A percentile compares a stretch with the other conserved stretches of the same genome.
Conservation (phyloP, 2,797 vertebrate genomes). For the Hipposideros larvatus region DNA sequence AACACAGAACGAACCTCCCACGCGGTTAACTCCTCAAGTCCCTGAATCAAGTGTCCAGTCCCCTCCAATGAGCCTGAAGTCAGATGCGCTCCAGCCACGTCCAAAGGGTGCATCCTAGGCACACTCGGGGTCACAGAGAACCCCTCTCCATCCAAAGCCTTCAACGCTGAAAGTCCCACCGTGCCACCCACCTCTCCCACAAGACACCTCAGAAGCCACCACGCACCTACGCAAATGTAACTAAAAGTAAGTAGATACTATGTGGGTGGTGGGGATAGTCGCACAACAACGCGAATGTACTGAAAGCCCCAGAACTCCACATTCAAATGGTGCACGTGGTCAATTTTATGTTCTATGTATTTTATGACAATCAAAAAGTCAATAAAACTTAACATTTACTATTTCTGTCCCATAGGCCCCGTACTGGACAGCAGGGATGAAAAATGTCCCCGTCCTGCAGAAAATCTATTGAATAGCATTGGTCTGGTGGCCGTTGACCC, state of each 20-base stretch:
- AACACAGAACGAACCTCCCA: neutral
- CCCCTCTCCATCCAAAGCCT: neutral
- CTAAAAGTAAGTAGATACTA: neutral
- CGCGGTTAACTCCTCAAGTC: neutral
- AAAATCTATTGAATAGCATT: accelerated
- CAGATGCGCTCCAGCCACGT: neutral
- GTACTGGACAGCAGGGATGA: accelerated
- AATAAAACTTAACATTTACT: neutral
- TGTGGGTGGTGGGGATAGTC: accelerated
- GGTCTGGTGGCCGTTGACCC: neutral
- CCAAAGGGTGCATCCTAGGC: no score
- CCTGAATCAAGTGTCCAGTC: accelerated
- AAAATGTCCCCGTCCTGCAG: neutral
- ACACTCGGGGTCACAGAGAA: neutral
- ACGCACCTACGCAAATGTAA: accelerated
- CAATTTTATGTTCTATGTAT: accelerated
- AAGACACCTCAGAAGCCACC: neutral
- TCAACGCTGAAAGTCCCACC: neutral
- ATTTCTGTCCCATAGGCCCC: neutral
- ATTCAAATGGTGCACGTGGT: accelerated
- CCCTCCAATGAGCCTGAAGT: neutral
- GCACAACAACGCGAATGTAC: accelerated
- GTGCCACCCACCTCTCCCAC: accelerated
- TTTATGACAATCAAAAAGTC: neutral
- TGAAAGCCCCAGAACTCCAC: neutral